Base-by-base conservation (phyloP, 2,888 invertebrate genomes). In the Helobdella robusta region DNA sequence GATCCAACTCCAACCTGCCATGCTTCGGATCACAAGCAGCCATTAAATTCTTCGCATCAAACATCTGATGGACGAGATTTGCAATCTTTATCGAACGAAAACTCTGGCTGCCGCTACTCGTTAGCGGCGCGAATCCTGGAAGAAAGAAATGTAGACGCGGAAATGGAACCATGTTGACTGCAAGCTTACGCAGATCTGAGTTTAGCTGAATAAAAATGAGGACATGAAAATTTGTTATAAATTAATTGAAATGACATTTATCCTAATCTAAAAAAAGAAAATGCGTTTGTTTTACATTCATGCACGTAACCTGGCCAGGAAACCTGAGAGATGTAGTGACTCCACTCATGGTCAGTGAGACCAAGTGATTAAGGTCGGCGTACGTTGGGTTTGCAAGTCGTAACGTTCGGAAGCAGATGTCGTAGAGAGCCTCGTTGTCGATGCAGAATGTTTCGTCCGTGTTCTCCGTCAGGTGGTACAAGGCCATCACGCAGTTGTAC, bases 21-120 rank as follows among this genome's bases (percentile, higher is more conserved):
- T 73, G 73, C 59, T 73, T 72, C 15, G 75, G 75, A 66, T 75
- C 74, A 59, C 74, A 74, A 44, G 74, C 75, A 65, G 73, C 73
- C 74, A 74, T 74, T 74, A 75, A 92, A 83, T 92, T 92, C 83
- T 91, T 92, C 71, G 91, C 89, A 81, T 92, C 91, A 81, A 92
- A 93, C 86, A 88, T 87, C 81, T 87, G 71, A 67, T 74, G 74
- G n/a, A 74, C 75, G 40, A 76, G 72, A 59, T 76, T 74, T 56
- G 75, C 75, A 6, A 74, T 73, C 6, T 72, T 73, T 25, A 73
- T 68, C 30, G 73, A 73, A 28, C 76, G 72, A 72, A 76, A 78
- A 69, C 76, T 77, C 69, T 77, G 76, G 69, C 74, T 74, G 72
- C 23, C 91, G 73, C 90, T 85, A 0, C 89, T 89, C 28, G 91